Conservation (phyloP, 2,888 invertebrate genomes). For the Platycheirus rosarum region DNA sequence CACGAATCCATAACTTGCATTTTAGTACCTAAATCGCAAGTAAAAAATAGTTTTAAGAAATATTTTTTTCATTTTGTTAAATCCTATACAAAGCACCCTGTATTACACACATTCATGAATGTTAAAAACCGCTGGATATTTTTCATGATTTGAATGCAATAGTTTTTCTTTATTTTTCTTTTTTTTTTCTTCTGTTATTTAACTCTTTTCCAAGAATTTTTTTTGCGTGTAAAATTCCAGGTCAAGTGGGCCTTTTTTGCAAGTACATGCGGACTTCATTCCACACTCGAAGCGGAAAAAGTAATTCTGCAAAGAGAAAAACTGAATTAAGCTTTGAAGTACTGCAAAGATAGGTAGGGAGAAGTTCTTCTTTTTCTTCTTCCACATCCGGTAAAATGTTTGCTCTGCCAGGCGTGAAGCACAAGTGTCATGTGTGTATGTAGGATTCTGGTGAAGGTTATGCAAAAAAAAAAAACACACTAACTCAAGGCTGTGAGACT, state of each 20-base stretch:
- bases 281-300: constrained; percentile 67
- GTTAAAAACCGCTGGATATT: constrained; percentile 48
- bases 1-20: no score
- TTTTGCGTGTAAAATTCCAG: constrained; percentile 55
- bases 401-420: constrained; percentile 71
- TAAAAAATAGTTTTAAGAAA: no score
- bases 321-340: constrained; percentile 69
- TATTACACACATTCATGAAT: neutral
- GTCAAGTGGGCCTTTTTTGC: constrained; percentile 67
- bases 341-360: neutral
- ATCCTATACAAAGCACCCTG: no score
- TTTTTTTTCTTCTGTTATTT: neutral
- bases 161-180: constrained; percentile 38
- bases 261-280: constrained; percentile 68
- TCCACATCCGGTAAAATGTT: constrained; percentile 71
- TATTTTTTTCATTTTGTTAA: no score
- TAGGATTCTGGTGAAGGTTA: constrained; percentile 56
- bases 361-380: constrained; percentile 49
- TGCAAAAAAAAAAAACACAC: constrained; percentile 1
- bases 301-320: constrained; percentile 73
- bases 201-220: neutral
- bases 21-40: no score
- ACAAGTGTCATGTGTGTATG: constrained; percentile 71
- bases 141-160: constrained; percentile 46
- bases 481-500: constrained; percentile 14